Evolutionary conservation across 2,797 vertebrate species (phyloP), one percentile per base, ranked within the genome.

Genomic region (Lycodopsis pacificus): DNA sequence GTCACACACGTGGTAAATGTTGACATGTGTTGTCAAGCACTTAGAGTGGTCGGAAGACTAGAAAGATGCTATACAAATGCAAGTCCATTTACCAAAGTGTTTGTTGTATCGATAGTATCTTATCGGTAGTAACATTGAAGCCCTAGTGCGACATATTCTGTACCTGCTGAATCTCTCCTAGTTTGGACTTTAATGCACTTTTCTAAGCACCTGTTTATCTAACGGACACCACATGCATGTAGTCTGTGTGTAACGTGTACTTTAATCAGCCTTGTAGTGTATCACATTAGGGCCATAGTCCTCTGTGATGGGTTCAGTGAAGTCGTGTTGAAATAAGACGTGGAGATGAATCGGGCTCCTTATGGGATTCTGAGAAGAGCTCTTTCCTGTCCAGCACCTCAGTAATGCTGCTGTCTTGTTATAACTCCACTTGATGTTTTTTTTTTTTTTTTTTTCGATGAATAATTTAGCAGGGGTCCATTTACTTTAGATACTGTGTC

Each of bases 381-480:
- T 82, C 54, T 80, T 75, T 61, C 56, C 82, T 30, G 72, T 73
- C 56, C 66, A 49, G 66, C 73, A 67, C 76, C 77, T 81, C 32
- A 36, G n/a, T 62, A 65, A 82, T 80, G 74, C 75, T 62, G 77
- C 71, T 78, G 72, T 85, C 72, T 68, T 87, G 54, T 68, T 81
- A 57, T 76, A 85, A 81, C 69, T 71, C 62, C 58, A 63, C 64
- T 83, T 76, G 42, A 80, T 25, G 25, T 25, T 73, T 65, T 78
- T 32, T 79, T 86, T 25, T 73, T 65, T 78, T 32, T 79, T 86
- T 76, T 86, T 76, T 51, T 27, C 63, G 49, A 65, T 92, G 81
- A 93, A 93, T 94, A 86, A 93, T 93, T 93, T 86, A 93, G 83
- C 78, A 77, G 54, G 38, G 76, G 80, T 91, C 87, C 91, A 91